Conservation (phyloP, 1,140 invertebrate species). For the Lucilia cuprina region DNA sequence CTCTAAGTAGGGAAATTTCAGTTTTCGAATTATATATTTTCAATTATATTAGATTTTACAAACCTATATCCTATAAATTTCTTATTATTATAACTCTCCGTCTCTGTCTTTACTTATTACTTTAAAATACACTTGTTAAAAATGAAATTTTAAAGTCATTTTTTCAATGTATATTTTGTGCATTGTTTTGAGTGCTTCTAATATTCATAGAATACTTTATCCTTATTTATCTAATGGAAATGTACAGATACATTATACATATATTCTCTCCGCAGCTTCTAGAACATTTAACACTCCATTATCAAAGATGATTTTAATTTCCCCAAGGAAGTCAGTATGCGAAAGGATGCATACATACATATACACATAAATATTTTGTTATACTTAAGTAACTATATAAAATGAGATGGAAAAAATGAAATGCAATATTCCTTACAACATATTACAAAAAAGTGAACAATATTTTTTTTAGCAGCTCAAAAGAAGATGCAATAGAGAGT, state of each 20-base stretch:
- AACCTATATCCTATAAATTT: neutral
- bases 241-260: neutral
- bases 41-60: no score
- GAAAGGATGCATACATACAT: neutral
- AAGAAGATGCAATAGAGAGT: neutral
- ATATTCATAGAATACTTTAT: neutral
- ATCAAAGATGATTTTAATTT: neutral
- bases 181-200: neutral
- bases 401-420: neutral
- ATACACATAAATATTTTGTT: neutral
- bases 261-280: neutral
- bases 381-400: conserved; percentile 3
- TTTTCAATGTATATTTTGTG: neutral
- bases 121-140: neutral
- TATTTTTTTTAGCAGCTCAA: neutral
- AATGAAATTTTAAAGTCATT: neutral
- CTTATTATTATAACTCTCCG: neutral
- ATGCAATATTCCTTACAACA: neutral
- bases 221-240: conserved; percentile 4
- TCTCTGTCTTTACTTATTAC: neutral
- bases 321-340: neutral
- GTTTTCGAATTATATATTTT: no score
- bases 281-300: conserved; percentile 18
- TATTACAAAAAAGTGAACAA: neutral
- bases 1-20: no score